A percentile compares a stretch with the other conserved stretches of the same genome.
phyloP scores from a whole-genome alignment of 2,797 vertebrate genomes.

The Phrynocephalus guinanensis region DNA sequence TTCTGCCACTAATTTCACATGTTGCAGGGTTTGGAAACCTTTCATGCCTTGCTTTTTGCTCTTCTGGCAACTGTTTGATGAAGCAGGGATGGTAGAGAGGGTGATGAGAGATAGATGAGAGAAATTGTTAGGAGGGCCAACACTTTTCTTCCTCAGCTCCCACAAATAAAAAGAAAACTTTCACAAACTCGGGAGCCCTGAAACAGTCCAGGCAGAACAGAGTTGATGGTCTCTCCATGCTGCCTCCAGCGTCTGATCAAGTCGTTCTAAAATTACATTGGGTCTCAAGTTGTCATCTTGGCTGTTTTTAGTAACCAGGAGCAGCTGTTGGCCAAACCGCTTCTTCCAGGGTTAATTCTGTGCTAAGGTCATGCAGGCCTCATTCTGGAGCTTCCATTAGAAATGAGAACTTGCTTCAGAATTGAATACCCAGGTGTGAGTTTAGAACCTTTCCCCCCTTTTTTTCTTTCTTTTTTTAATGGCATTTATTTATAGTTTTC shows the following conservation, averaged over 20 bases:
- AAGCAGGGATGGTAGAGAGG: neutral
- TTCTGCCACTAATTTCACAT: neutral
- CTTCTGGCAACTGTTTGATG: neutral
- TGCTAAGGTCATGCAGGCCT: conserved; percentile 41
- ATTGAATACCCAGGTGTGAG: no score
- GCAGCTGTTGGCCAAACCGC: conserved; percentile 30
- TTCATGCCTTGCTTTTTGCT: neutral
- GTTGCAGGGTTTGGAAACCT: neutral
- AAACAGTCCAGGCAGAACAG: neutral
- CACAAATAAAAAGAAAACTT: neutral
- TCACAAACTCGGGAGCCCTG: neutral
- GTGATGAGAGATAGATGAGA: neutral
- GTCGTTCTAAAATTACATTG: conserved; percentile 10
- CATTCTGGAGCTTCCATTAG: conserved; percentile 17
- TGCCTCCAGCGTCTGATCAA: conserved; percentile 32
- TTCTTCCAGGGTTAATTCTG: neutral
- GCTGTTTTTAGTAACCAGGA: conserved; percentile 10
- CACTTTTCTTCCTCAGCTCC: no score
- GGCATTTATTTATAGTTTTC: no score
- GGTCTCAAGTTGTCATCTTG: neutral
- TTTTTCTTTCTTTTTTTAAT: neutral
- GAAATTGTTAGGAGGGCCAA: neutral
- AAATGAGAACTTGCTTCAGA: neutral
- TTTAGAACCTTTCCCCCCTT: neutral
- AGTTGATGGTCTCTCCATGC: neutral